Evolutionary conservation across 2,113 vertebrate species (phyloP), one percentile per base, ranked within the genome.

Genomic region (Corythornis cristatus): DNA sequence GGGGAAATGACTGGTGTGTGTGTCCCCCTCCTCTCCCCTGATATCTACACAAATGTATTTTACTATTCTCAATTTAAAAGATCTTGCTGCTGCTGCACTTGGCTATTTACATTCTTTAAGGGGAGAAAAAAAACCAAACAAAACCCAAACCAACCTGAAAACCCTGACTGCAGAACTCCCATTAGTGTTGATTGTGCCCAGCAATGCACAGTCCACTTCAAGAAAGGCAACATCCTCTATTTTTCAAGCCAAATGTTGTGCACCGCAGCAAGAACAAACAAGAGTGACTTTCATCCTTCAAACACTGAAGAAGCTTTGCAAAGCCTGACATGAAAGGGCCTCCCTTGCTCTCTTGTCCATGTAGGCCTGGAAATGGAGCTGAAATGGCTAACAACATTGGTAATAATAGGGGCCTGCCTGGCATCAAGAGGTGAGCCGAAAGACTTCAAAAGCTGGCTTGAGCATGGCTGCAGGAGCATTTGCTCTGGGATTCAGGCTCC

Each of bases 371-470:
- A 98, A 99, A 99, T 98, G 98, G 98, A 98, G 97, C 93, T 89
- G 96, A 97, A 98, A 98, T 96, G 92, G 95, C 98, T 98, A 95
- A 97, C 98, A 98, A 98, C 94, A 97, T 98, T 96, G 97, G 98
- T 98, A 98, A 99, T 99, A 99, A 98, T 98, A 98, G 98, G 98
- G 98, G 96, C 97, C 98, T 96, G 97, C 98, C 98, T 96, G 96
- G 98, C 98, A 98, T 98, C 98, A 99, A 99, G 99, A 98, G 98
- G 97, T 97, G 96, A 96, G 97, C 95, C 93, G 97, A 94, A 95
- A 91, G 91, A 99, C 99, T 99, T 99, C 98, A 99, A 99, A 99
- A 98, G 97, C 97, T 70, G 88, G 92, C 95, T 96, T 92, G 95
- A 86, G 95, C 93, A 86, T 96, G 95, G 96, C 95, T 96, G 90